Conservation (phyloP, 1,140 invertebrate genomes). For the Trachymyrmex cornetzi region DNA sequence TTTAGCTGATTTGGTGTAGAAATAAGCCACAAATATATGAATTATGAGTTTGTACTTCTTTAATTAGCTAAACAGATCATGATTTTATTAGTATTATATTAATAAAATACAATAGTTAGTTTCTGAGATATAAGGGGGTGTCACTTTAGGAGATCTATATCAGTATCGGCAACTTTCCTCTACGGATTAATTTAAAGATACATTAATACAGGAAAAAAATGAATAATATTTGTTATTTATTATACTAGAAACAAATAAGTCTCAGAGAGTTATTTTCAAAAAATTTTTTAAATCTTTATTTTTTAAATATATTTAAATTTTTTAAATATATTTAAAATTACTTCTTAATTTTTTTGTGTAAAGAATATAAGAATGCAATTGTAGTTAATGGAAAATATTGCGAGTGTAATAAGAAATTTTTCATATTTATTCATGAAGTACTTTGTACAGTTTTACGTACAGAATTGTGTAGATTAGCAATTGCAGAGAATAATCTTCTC, state of each 20-base stretch:
- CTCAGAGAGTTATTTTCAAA: not conserved
- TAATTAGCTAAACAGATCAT: no score
- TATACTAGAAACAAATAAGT: not conserved
- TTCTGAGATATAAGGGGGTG: no score
- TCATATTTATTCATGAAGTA: constrained; percentile 12
- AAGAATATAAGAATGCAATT: not conserved
- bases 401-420: not conserved
- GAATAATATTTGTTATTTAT: not conserved
- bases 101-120: no score
- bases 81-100: no score
- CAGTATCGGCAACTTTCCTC: no score
- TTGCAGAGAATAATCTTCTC: constrained; percentile 4
- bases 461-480: not conserved
- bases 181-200: not conserved
- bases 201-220: not conserved
- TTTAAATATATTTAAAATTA: not conserved
- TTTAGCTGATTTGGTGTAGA: no score
- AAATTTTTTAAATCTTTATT: not conserved
- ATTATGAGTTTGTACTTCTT: no score
- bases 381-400: not conserved
- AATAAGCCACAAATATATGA: no score
- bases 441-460: not conserved
- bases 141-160: no score
- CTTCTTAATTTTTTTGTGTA: not conserved
- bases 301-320: not conserved